Conservation (phyloP, 92 coral and sea anemone species). For the Epizoanthus fatuus region DNA sequence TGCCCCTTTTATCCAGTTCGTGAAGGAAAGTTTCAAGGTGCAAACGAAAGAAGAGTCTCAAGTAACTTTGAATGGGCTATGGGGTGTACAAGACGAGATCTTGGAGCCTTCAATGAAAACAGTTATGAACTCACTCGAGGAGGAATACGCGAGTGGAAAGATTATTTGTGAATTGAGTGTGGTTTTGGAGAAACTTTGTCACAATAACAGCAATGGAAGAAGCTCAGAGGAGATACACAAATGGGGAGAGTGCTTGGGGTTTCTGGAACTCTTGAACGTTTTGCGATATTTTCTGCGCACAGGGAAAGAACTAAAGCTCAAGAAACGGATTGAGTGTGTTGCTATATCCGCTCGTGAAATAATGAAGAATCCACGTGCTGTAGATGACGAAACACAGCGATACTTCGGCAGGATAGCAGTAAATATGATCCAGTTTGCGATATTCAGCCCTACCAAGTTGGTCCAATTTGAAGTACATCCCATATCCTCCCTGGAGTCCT, state of each 20-base stretch:
- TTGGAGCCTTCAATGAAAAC: not conserved
- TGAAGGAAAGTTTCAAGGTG: not conserved
- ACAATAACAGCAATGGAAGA: not conserved
- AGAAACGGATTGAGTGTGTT: not conserved
- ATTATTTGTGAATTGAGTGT: not conserved
- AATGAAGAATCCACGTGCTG: not conserved
- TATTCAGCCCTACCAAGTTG: conserved; percentile 4
- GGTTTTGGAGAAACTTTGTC: not conserved
- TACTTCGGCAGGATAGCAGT: not conserved
- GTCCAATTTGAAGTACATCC: not conserved
- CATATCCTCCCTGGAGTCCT: too few relatives aligned
- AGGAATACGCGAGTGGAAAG: not conserved
- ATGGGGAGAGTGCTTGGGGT: not conserved
- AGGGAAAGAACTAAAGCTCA: not conserved
- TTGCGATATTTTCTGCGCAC: not conserved
- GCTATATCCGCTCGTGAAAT: not conserved
- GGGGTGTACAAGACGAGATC: not conserved
- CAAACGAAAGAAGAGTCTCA: not conserved
- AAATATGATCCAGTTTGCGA: not conserved
- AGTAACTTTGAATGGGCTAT: not conserved
- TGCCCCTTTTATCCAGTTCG: not conserved
- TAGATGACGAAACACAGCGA: not conserved
- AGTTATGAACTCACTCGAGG: not conserved
- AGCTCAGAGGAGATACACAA: not conserved
- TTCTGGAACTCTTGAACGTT: not conserved